These are phyloP conservation scores for Actinostola sp. DNA, from an alignment of 92 coral and sea anemone genomes.

Conservation along the genomic window DNA sequence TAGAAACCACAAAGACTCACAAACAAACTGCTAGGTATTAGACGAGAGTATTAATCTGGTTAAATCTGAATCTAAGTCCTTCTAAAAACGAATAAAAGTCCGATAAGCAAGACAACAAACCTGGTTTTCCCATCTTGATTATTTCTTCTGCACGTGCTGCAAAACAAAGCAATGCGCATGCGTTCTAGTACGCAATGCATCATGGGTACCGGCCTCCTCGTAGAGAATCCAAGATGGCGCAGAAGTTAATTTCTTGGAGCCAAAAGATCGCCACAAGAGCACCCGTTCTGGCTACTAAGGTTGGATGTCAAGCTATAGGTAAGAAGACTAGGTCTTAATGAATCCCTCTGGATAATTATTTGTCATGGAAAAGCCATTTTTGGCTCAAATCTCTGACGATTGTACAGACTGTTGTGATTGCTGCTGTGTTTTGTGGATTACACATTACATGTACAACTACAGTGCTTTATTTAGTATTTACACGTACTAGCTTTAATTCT, in stretches of 20 bases:
- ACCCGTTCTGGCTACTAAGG: slow-evolving; percentile 83
- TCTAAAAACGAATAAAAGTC: not conserved
- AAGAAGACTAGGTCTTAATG: slow-evolving; percentile 14
- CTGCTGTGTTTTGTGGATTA: not conserved
- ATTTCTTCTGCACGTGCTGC: slow-evolving; percentile 73
- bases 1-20: not conserved
- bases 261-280: slow-evolving; percentile 75
- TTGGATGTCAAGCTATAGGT: slow-evolving; percentile 85
- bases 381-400: not conserved
- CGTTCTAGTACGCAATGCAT: slow-evolving; percentile 49
- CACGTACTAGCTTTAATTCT: too few relatives aligned
- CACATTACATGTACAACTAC: too few relatives aligned
- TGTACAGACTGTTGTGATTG: not conserved
- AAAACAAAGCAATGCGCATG: slow-evolving; percentile 66
- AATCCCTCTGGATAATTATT: not conserved
- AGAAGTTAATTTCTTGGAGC: slow-evolving; percentile 76
- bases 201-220: slow-evolving; percentile 53
- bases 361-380: not conserved
- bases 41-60: not conserved
- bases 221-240: slow-evolving; percentile 96
- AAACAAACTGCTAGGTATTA: not conserved
- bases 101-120: slow-evolving; percentile 24
- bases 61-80: not conserved
- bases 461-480: too few relatives aligned
- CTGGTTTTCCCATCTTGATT: slow-evolving; percentile 94